Evolutionary conservation across 2,113 vertebrate species (phyloP).

Genomic region (Eurystomus gularis): DNA sequence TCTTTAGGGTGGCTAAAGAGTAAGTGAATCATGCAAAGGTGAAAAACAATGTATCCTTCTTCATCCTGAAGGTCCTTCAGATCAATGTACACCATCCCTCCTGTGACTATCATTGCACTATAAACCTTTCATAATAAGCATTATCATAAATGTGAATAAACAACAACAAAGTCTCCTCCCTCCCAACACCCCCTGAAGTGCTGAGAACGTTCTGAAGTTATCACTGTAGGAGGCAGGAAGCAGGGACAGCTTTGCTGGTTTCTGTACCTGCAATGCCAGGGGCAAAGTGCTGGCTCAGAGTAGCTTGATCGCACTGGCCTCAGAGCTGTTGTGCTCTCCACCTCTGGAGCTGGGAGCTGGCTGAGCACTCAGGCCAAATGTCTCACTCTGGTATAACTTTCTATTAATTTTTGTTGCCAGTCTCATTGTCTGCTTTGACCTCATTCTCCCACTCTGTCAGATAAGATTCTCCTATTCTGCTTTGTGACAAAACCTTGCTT

Average conservation of each 20-base stretch:
- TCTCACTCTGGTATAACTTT: not conserved
- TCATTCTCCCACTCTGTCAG: not conserved
- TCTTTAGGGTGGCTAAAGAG: not conserved
- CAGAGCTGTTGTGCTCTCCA: not conserved
- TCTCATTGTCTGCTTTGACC: not conserved
- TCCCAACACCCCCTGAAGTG: not conserved
- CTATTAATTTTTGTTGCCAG: not conserved
- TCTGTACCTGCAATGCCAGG: not conserved
- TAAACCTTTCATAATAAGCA: not conserved
- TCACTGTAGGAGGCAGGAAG: not conserved
- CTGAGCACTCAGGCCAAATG: not conserved
- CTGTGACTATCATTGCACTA: not conserved
- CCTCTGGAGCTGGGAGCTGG: rapidly evolving
- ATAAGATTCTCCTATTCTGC: not conserved
- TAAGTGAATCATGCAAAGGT: not conserved
- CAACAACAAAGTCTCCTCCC: not conserved
- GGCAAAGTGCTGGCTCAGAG: not conserved
- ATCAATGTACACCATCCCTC: not conserved
- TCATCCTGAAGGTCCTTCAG: not conserved
- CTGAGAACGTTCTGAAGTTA: not conserved
- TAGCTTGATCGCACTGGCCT: not conserved
- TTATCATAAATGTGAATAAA: not conserved
- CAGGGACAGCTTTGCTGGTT: not conserved
- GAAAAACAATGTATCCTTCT: not conserved
- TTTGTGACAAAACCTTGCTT: not conserved